A percentile compares a stretch with the other conserved stretches of the same genome.
These are phyloP conservation scores for Mycetomoellerius zeteki DNA, from an alignment of 1,140 invertebrate genomes.

Conservation along the genomic window DNA sequence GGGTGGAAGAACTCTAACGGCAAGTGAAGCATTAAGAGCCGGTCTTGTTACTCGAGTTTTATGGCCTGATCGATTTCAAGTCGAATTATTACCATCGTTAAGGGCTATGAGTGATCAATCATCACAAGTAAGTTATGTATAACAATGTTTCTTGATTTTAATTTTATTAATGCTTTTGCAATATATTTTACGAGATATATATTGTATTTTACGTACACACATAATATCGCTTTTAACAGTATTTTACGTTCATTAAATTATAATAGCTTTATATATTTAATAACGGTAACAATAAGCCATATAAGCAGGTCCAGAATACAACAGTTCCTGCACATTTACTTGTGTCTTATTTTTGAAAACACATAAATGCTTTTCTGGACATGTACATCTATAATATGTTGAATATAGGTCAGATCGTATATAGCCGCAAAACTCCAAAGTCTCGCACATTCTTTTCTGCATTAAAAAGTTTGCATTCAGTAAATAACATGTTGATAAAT, in stretches of 20 bases:
- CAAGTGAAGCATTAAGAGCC: conserved; percentile 90
- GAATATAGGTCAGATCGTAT: conserved; percentile 87
- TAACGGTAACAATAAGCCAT: conserved; percentile 87
- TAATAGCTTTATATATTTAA: conserved; percentile 43
- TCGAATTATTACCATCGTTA: conserved; percentile 89
- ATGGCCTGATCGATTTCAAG: conserved; percentile 91
- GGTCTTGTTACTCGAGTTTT: conserved; percentile 91
- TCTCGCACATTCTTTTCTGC: conserved; percentile 86
- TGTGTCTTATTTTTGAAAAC: conserved; percentile 85
- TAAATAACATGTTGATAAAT: conserved; percentile 24
- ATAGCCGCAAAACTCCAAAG: conserved; percentile 86
- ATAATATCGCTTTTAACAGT: neutral
- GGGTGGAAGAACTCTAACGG: conserved; percentile 90
- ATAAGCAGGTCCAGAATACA: conserved; percentile 88
- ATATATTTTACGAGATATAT: conserved; percentile 35
- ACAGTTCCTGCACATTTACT: conserved; percentile 87
- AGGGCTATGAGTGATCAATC: conserved; percentile 90
- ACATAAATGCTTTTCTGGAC: conserved; percentile 88
- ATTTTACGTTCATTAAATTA: conserved; percentile 6
- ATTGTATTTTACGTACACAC: neutral
- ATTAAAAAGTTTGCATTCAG: conserved; percentile 47
- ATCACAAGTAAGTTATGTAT: conserved; percentile 87
- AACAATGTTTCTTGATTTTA: neutral
- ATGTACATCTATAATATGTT: conserved; percentile 89
- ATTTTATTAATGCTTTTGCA: conserved; percentile 14